A percentile compares a stretch with the other conserved stretches of the same genome.
Evolutionary conservation across 2,797 vertebrate genomes (phyloP).

Genomic region (Xenopus petersii): DNA sequence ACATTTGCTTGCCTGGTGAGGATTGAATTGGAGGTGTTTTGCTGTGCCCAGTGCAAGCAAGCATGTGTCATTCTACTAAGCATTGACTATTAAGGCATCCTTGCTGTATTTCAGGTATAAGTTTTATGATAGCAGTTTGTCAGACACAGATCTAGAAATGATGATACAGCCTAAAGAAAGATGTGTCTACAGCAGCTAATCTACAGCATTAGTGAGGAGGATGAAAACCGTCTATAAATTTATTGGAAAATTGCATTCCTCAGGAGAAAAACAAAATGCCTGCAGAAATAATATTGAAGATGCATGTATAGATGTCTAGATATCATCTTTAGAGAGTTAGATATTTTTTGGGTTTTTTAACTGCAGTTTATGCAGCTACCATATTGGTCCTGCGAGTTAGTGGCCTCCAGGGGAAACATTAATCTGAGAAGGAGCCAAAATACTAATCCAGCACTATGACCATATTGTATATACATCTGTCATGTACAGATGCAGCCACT

Average conservation of each 20-base stretch:
- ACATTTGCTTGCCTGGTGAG: no score
- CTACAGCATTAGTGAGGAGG: not conserved
- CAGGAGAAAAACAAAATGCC: not conserved
- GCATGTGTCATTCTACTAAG: not conserved
- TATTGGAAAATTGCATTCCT: not conserved
- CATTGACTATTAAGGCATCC: not conserved
- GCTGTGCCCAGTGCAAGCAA: not conserved
- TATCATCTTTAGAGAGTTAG: not conserved
- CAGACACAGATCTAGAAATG: conserved; percentile 3
- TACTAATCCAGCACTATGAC: no score
- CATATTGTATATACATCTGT: no score
- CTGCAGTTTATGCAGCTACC: no score
- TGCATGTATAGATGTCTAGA: not conserved
- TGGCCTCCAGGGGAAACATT: no score
- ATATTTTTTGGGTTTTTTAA: no score
- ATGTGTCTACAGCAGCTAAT: not conserved
- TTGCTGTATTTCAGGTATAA: not conserved
- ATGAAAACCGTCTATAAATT: not conserved
- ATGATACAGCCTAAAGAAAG: not conserved
- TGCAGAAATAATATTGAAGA: not conserved
- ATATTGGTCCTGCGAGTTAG: no score
- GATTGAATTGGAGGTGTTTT: no score
- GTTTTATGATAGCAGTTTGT: not conserved
- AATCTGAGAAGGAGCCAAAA: no score
- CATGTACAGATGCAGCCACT: no score